phyloP scores from a whole-genome alignment of 2,113 vertebrate species.

The Microtus richardsoni region DNA sequence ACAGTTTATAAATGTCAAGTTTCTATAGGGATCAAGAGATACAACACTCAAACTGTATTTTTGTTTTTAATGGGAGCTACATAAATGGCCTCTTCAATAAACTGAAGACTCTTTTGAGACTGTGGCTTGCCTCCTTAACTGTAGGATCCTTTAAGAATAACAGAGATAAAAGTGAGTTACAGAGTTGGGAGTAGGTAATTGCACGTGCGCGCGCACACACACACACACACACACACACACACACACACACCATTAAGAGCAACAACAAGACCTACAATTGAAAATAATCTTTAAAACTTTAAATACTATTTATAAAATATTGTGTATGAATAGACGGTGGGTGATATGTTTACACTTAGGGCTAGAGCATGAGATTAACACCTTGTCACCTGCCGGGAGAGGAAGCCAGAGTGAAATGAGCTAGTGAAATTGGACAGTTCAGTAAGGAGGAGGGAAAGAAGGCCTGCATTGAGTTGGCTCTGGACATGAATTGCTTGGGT shows the following conservation, averaged over 20 bases:
- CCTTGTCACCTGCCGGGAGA: conserved; percentile 22
- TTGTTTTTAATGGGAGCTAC: conserved; percentile 43
- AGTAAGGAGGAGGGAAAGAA: conserved; percentile 1
- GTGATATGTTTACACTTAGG: conserved; percentile 16
- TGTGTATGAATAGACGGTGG: not conserved
- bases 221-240: too few species aligned
- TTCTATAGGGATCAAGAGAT: not conserved
- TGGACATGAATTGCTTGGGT: not conserved
- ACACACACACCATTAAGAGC: not conserved
- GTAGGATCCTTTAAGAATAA: conserved; percentile 23
- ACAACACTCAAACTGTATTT: not conserved
- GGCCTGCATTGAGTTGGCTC: not conserved
- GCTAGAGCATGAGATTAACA: not conserved
- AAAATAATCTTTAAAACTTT: not conserved
- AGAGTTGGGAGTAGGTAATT: not conserved
- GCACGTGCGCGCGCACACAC: fast-evolving
- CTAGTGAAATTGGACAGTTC: conserved; percentile 47
- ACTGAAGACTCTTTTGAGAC: not conserved
- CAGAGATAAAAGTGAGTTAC: not conserved
- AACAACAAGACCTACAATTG: not conserved
- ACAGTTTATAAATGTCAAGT: not conserved
- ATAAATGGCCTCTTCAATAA: conserved; percentile 37
- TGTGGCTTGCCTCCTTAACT: not conserved
- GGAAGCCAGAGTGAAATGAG: conserved; percentile 72
- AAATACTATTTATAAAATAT: not conserved